A percentile compares a stretch with the other conserved stretches of the same genome.
Conservation (phyloP, 2,797 vertebrate genomes). For the Urophycis tenuis region DNA sequence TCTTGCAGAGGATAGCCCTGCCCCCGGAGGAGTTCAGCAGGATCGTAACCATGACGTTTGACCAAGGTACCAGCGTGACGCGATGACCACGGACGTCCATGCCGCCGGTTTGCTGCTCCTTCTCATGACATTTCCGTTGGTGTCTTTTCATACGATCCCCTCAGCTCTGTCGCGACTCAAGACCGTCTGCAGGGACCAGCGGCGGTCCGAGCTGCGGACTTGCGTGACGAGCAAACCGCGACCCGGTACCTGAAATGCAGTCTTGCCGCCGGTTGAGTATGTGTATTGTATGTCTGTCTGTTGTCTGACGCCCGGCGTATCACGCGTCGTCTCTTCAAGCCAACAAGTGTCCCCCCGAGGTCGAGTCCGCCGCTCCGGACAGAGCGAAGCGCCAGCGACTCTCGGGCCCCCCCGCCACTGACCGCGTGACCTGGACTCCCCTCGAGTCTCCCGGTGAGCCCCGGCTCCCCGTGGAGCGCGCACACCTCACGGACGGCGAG, state of each 20-base stretch:
- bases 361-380: not conserved
- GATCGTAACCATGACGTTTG: slow-evolving; percentile 26
- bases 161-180: slow-evolving; percentile 32
- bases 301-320: not conserved
- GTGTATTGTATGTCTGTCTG: not conserved
- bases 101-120: not conserved
- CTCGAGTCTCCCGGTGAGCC: no score
- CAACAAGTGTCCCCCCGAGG: not conserved
- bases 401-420: not conserved
- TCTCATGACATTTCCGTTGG: not conserved
- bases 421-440: not conserved
- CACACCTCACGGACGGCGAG: no score
- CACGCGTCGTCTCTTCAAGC: not conserved
- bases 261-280: not conserved
- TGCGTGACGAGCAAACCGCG: slow-evolving; percentile 17
- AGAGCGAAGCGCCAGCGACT: not conserved
- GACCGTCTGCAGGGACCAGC: slow-evolving; percentile 20
- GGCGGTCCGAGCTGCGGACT: slow-evolving; percentile 19
- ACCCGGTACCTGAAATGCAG: slow-evolving; percentile 4
- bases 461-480: no score
- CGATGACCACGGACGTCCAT: not conserved
- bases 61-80: slow-evolving; percentile 31
- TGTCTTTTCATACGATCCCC: not conserved
- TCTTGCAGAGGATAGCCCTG: slow-evolving; percentile 27
- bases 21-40: slow-evolving; percentile 17